A percentile compares a stretch with the other conserved stretches of the same genome.
Evolutionary conservation across 2,797 vertebrate genomes (phyloP).

Genomic region (Nasua narica): DNA sequence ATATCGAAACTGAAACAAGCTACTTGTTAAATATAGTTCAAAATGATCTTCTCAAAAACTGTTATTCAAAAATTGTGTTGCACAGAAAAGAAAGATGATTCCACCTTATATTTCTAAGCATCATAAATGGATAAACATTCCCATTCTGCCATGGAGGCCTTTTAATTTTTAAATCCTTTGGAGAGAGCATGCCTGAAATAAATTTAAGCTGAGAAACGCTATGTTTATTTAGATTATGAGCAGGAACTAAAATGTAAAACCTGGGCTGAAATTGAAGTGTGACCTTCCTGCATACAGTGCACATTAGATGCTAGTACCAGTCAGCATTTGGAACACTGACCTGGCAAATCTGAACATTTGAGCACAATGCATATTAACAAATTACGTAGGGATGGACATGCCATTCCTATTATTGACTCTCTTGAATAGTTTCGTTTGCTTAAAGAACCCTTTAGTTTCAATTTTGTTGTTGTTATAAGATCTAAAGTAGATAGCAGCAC

Average conservation of each 20-base stretch:
- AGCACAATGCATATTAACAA: constrained; percentile 36
- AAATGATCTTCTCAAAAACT: constrained; percentile 79
- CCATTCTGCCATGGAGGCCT: constrained; percentile 73
- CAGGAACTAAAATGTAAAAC: constrained; percentile 67
- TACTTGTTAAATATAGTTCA: constrained; percentile 89
- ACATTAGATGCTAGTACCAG: constrained; percentile 76
- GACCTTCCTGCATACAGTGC: constrained; percentile 47
- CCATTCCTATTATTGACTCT: constrained; percentile 49
- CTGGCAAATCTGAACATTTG: constrained; percentile 64
- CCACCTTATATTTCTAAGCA: constrained; percentile 78
- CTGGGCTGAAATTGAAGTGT: constrained; percentile 65
- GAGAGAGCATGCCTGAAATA: constrained; percentile 72
- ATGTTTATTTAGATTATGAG: constrained; percentile 78
- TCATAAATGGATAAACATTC: constrained; percentile 83
- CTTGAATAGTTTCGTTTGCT: neutral
- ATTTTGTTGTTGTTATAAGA: neutral
- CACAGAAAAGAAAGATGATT: constrained; percentile 80
- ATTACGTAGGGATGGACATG: constrained; percentile 15
- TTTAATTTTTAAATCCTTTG: constrained; percentile 83
- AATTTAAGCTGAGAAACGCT: constrained; percentile 70
- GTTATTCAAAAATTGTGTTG: constrained; percentile 82
- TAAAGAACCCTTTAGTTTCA: constrained; percentile 33
- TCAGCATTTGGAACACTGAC: constrained; percentile 66
- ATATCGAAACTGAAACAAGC: constrained; percentile 87
- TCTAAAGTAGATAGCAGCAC: neutral